These are phyloP conservation scores for Arctopsyche grandis DNA, from an alignment of 1,140 invertebrate genomes.

Conservation along the genomic window DNA sequence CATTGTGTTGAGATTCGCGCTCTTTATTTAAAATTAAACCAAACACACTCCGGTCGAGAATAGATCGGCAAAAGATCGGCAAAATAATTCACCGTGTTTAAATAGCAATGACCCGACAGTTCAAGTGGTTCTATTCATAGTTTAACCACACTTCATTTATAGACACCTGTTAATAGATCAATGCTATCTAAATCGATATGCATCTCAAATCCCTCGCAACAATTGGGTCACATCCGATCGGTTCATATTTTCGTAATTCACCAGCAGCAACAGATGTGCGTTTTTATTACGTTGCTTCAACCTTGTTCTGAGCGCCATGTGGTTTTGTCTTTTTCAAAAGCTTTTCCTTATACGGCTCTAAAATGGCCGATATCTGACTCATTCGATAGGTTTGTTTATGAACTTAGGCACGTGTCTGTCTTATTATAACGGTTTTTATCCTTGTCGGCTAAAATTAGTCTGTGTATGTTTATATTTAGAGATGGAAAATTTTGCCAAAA, in stretches of 20 bases:
- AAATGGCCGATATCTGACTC: no score
- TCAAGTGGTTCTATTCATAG: background rate
- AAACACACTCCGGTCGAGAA: background rate
- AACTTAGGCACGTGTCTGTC: background rate
- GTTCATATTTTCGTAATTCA: no score
- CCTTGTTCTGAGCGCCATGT: no score
- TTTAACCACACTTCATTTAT: background rate
- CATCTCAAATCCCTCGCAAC: background rate
- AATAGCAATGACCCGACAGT: slow-evolving; percentile 6
- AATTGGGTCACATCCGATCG: no score
- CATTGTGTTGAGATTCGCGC: no score
- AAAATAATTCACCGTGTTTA: slow-evolving; percentile 9
- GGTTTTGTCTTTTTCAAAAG: no score
- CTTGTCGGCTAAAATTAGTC: background rate
- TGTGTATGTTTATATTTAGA: background rate
- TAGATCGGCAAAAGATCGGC: slow-evolving; percentile 8
- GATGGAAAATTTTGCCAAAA: background rate
- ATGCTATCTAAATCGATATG: background rate
- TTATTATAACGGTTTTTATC: background rate
- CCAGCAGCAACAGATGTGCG: no score
- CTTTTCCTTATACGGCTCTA: no score
- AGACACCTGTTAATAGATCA: slow-evolving; percentile 7
- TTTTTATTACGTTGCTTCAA: no score
- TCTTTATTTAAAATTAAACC: no score
- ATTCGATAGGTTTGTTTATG: background rate